Conservation (phyloP, 2,797 vertebrate genomes). For the Phrynocephalus vlangalii region DNA sequence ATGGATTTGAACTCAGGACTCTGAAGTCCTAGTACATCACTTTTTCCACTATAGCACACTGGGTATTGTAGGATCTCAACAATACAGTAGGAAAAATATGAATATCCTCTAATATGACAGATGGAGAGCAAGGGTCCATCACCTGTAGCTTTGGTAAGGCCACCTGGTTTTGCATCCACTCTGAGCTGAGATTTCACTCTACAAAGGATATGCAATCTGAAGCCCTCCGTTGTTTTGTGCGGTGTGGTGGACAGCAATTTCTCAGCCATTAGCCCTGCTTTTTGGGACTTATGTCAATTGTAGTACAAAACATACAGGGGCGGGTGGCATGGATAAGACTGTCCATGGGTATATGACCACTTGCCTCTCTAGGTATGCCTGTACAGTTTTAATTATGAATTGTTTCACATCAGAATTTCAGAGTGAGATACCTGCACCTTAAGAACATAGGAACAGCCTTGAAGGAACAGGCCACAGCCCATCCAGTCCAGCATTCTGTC, state of each 20-base stretch:
- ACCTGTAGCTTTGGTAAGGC: not conserved
- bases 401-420: not conserved
- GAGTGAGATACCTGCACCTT: not conserved
- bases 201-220: not conserved
- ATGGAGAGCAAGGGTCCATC: not conserved
- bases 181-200: not conserved
- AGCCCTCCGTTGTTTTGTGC: not conserved
- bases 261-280: not conserved
- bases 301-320: no score
- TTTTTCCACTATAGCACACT: not conserved
- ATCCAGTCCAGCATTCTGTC: no score
- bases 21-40: no score
- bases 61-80: not conserved
- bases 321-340: no score
- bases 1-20: no score
- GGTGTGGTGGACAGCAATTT: not conserved
- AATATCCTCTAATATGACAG: not conserved
- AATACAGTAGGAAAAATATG: not conserved
- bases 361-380: no score
- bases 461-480: no score
- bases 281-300: not conserved
- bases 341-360: no score
- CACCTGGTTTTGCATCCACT: no score
- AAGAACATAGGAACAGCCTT: no score
- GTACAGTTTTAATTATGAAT: no score